Conservation (phyloP, 2,113 vertebrate genomes). For the Plotosus lineatus region DNA sequence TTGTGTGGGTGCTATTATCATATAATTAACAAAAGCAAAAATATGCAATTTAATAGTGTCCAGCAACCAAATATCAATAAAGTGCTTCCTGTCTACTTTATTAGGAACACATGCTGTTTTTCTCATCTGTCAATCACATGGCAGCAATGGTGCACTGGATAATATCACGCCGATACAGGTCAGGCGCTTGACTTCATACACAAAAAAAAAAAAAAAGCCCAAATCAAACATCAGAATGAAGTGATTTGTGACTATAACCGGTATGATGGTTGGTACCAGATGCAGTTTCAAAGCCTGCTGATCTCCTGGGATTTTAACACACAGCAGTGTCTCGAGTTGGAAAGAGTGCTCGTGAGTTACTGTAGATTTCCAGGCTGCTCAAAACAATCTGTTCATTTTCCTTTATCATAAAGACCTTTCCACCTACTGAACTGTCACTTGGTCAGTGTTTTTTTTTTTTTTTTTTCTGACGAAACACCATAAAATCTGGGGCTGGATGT, state of each 20-base stretch:
- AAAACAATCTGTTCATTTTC: too few relatives aligned
- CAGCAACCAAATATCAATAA: background rate
- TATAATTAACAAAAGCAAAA: background rate
- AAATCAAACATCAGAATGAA: background rate
- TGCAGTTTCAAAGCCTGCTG: background rate
- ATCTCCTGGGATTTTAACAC: too few relatives aligned
- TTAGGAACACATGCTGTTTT: background rate
- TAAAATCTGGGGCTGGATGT: too few relatives aligned
- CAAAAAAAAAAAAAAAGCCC: too few relatives aligned
- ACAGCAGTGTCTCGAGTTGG: background rate
- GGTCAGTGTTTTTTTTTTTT: too few relatives aligned
- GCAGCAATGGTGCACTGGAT: background rate
- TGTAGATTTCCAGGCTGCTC: background rate
- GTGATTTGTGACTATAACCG: background rate
- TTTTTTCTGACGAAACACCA: too few relatives aligned
- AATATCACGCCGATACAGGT: background rate
- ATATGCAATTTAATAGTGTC: background rate
- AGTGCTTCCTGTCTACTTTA: background rate
- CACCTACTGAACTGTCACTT: background rate
- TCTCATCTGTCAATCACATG: too few relatives aligned
- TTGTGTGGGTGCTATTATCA: conserved; percentile 1
- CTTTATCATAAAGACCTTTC: too few relatives aligned
- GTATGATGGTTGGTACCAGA: background rate
- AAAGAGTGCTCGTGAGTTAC: background rate
- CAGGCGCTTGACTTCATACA: too few relatives aligned